A percentile compares a stretch with the other conserved stretches of the same genome.
These are phyloP conservation scores for Nymphicus hollandicus DNA, from an alignment of 2,113 vertebrate genomes.

Conservation along the genomic window DNA sequence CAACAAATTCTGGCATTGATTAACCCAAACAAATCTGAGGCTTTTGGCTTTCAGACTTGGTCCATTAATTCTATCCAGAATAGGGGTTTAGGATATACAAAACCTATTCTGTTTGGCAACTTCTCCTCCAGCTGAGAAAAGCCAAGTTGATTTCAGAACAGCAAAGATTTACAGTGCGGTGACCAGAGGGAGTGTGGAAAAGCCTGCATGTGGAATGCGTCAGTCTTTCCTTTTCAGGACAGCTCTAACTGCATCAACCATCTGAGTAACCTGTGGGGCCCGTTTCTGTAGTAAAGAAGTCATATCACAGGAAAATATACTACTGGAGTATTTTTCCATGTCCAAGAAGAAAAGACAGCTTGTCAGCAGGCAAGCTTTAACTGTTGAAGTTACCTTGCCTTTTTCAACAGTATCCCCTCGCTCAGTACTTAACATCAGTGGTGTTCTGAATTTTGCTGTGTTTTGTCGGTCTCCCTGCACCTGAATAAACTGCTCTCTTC, in stretches of 20 bases:
- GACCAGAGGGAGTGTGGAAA: constrained; percentile 10
- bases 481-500: neutral
- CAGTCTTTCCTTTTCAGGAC: constrained; percentile 32
- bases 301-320: neutral
- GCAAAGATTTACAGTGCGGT: neutral
- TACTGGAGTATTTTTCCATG: neutral
- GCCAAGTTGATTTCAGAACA: constrained; percentile 43
- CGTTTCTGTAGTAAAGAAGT: neutral
- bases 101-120: constrained; percentile 40
- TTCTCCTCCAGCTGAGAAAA: constrained; percentile 13
- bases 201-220: neutral
- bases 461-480: neutral
- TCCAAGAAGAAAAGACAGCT: neutral
- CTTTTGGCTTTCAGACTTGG: constrained; percentile 41
- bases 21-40: constrained; percentile 61
- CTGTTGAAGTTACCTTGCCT: neutral
- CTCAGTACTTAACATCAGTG: neutral
- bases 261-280: neutral
- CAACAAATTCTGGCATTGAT: constrained; percentile 44
- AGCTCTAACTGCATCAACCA: neutral
- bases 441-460: neutral
- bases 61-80: constrained; percentile 37
- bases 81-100: constrained; percentile 48
- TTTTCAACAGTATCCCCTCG: neutral
- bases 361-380: neutral